phyloP scores from a whole-genome alignment of 2,113 vertebrate genomes.

The Cebidichthys violaceus region DNA sequence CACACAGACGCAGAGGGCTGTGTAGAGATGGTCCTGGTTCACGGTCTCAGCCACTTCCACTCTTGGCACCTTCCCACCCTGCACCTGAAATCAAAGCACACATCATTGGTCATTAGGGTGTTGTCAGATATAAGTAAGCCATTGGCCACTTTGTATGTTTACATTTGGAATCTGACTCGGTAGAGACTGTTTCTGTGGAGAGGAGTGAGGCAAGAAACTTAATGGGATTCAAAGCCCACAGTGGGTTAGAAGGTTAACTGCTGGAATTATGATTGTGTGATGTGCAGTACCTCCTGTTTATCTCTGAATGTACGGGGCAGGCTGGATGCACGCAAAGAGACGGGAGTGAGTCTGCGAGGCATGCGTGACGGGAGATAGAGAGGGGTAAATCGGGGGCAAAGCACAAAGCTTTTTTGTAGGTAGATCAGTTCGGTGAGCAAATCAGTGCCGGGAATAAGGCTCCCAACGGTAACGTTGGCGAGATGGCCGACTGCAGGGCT shows the following conservation, averaged over 20 bases:
- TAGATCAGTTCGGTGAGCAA: conserved; percentile 69
- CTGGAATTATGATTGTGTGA: conserved; percentile 45
- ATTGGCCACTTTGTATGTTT: conserved; percentile 25
- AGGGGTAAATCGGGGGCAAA: conserved; percentile 40
- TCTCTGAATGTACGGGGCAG: conserved; percentile 2
- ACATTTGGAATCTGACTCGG: conserved; percentile 15
- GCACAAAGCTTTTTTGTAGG: conserved; percentile 63
- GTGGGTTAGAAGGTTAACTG: conserved; percentile 54
- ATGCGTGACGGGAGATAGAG: conserved; percentile 41
- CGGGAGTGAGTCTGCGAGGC: conserved; percentile 17
- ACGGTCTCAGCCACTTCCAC: background rate
- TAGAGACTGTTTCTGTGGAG: background rate
- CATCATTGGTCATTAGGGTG: conserved; percentile 53
- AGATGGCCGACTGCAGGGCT: conserved; percentile 60
- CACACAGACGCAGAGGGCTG: background rate
- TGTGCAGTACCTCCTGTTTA: conserved; percentile 45
- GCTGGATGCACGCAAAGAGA: conserved; percentile 5
- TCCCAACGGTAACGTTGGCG: conserved; percentile 44
- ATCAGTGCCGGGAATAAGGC: conserved; percentile 37
- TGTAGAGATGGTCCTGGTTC: conserved; percentile 15
- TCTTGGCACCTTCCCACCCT: background rate
- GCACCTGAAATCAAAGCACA: conserved; percentile 66
- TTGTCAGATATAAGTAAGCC: conserved; percentile 14
- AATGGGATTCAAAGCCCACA: conserved; percentile 8
- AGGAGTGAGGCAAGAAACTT: conserved; percentile 1